phyloP scores from a whole-genome alignment of 2,888 invertebrate species.

The Allacma fusca region DNA sequence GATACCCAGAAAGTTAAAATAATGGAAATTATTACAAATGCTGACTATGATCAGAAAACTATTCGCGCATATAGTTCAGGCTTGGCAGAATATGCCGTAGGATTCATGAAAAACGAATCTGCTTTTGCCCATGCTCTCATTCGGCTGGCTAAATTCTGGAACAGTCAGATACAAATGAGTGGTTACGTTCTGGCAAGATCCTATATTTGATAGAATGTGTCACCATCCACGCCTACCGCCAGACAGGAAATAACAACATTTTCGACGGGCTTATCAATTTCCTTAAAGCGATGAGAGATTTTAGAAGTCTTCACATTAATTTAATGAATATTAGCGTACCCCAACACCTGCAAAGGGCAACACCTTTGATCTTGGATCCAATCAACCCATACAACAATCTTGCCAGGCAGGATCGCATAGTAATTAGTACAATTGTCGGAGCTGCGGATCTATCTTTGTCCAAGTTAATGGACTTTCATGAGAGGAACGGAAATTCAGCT shows the following conservation, averaged over 20 bases:
- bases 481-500: too few relatives aligned
- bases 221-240: not conserved
- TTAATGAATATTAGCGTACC: not conserved
- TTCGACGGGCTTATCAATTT: not conserved
- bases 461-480: too few relatives aligned
- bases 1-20: too few relatives aligned
- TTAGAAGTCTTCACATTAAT: not conserved
- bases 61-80: not conserved
- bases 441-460: not conserved
- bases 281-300: not conserved
- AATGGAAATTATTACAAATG: too few relatives aligned
- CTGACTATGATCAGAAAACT: too few relatives aligned
- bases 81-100: not conserved
- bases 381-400: slow-evolving; percentile 6
- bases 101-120: not conserved
- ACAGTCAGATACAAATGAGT: not conserved
- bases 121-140: not conserved
- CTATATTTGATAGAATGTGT: not conserved
- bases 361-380: not conserved
- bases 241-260: too few relatives aligned
- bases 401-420: not conserved
- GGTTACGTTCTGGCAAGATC: not conserved
- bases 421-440: not conserved
- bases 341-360: not conserved
- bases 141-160: slow-evolving; percentile 13